Base-by-base conservation (phyloP, 1,140 invertebrate genomes). In the Theocolax elegans region DNA sequence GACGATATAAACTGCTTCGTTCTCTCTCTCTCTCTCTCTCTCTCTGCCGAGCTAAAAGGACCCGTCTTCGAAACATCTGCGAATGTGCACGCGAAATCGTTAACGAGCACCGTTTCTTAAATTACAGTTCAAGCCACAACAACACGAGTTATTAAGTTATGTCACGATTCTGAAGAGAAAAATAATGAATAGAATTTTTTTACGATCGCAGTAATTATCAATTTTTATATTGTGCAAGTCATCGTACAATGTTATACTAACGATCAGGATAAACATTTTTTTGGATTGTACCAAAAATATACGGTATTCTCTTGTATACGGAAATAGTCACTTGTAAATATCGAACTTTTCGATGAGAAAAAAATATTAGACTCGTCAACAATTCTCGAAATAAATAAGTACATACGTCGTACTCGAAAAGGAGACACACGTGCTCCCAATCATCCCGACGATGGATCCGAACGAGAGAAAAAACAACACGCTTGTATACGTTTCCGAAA, bases 311-410 rank as follows among this genome's bases (percentile, higher is more conserved):
- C n/a, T n/a, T n/a, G n/a, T n/a, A n/a, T n/a, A 19, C 58, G 58
- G 58, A 69, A 62, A 60, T 69, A 63, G 67, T 17, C 8, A 3
- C 15, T 59, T 29, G 56, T 27, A 46, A 38, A 56, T 56, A 48
- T 12, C 21, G 27, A 54, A 63, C 25, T 42, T n/a, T n/a, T 69
- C 56, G 56, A 60, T 62, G 62, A 6, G 60, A 38, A 56, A 56
- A 21, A 42, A 58, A 15, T 13, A 42, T 56, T 35, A 10, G 29
- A 35, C 8, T 25, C n/a, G 56, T 72, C 31, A 72, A 68, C 63
- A 42, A 63, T 46, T 72, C 75, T 77, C 63, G 72, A 79, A 77
- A 79, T 77, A 76, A 72, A 72, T 73, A n/a, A n/a, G 42, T 40
- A 46, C 42, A 29, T 38, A 49, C 54, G 31, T 53, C 54, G 31